Evolutionary conservation across 2,888 invertebrate genomes (phyloP).

Genomic region (Asteroscopus sphinx): DNA sequence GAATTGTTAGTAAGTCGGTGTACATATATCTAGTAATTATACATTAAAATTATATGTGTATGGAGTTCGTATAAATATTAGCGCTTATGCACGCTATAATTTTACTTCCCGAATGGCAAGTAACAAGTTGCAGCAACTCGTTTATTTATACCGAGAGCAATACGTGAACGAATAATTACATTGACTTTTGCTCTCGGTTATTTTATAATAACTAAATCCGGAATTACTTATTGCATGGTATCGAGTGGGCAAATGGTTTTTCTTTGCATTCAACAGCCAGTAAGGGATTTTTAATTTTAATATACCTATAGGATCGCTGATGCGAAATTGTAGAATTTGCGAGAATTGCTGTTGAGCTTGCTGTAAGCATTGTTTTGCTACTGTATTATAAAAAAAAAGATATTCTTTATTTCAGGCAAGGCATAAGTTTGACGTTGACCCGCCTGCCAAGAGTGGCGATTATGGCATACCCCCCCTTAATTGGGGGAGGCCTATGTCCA

Average conservation of each 20-base stretch:
- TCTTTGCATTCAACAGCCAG: conserved; percentile 27
- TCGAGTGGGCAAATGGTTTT: conserved; percentile 11
- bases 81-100: conserved; percentile 67
- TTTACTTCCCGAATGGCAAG: conserved; percentile 71
- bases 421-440: too few relatives aligned
- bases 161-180: conserved; percentile 68
- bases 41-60: conserved; percentile 46
- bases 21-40: conserved; percentile 22
- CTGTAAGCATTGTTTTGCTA: too few relatives aligned
- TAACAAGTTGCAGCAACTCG: conserved; percentile 60
- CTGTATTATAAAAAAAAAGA: too few relatives aligned
- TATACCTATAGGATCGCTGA: too few relatives aligned
- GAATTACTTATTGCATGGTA: conserved; percentile 36
- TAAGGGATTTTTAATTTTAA: too few relatives aligned
- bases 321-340: too few relatives aligned
- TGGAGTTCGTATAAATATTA: conserved; percentile 63
- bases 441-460: too few relatives aligned
- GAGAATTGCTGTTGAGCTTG: too few relatives aligned
- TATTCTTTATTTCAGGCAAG: too few relatives aligned
- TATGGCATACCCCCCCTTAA: too few relatives aligned
- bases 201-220: conserved; percentile 50
- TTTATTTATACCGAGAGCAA: conserved; percentile 68
- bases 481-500: too few relatives aligned
- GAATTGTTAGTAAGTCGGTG: conserved; percentile 14
- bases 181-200: conserved; percentile 64